These are phyloP conservation scores for Pipistrellus kuhlii DNA, from an alignment of 2,797 vertebrate species.

Conservation along the genomic window DNA sequence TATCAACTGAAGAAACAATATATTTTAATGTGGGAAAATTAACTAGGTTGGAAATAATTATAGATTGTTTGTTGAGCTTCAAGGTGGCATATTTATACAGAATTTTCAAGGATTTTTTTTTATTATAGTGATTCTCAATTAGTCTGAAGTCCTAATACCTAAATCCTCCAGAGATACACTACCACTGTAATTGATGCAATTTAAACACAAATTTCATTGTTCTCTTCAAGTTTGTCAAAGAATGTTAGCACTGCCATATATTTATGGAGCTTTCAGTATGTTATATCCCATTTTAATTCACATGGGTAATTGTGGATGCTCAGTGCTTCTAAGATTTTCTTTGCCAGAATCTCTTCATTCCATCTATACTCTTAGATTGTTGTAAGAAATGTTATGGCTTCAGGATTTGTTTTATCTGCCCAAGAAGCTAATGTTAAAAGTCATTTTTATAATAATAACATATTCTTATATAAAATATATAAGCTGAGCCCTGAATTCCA, in stretches of 20 bases:
- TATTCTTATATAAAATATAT: background rate
- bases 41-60: background rate
- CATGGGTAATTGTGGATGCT: background rate
- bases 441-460: background rate
- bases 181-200: background rate
- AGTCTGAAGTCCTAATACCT: background rate
- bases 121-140: background rate
- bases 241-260: background rate
- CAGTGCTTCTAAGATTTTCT: background rate
- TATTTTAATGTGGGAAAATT: background rate
- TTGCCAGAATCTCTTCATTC: background rate
- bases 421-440: background rate
- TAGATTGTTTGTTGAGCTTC: background rate
- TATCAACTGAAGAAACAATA: background rate
- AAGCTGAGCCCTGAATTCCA: background rate
- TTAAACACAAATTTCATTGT: slow-evolving; percentile 19
- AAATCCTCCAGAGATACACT: background rate
- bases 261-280: background rate
- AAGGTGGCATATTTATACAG: background rate
- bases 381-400: background rate
- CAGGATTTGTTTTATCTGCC: background rate
- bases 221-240: background rate
- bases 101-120: background rate
- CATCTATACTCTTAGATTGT: background rate
- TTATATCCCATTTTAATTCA: background rate